Evolutionary conservation across 1,140 invertebrate species (phyloP).

Genomic region (Musca vetustissima): DNA sequence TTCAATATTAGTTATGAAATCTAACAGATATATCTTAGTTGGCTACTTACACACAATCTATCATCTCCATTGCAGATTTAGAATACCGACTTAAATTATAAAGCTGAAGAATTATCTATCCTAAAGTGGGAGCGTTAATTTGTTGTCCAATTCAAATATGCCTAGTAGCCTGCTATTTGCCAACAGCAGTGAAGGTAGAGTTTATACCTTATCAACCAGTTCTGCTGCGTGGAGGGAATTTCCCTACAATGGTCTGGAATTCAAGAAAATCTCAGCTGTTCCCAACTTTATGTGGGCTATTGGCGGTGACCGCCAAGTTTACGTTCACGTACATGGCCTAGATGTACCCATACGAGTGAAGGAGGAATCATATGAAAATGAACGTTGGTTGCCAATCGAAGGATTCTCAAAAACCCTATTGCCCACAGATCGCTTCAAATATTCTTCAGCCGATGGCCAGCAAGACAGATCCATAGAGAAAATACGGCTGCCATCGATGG

Average conservation of each 20-base stretch:
- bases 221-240: constrained; percentile 82
- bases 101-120: no score
- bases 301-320: constrained; percentile 87
- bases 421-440: constrained; percentile 83
- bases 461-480: constrained; percentile 74
- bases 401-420: constrained; percentile 80
- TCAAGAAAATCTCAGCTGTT: constrained; percentile 82
- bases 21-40: no score
- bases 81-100: no score
- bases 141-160: no score
- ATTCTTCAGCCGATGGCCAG: constrained; percentile 81
- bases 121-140: no score
- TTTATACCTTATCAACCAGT: constrained; percentile 77
- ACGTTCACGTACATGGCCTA: constrained; percentile 83
- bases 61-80: no score
- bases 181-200: constrained; percentile 83
- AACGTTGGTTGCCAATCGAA: constrained; percentile 88
- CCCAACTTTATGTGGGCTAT: constrained; percentile 88
- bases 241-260: constrained; percentile 79
- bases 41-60: no score
- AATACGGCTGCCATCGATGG: constrained; percentile 83
- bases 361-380: constrained; percentile 91
- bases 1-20: no score
- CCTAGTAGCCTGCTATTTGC: constrained; percentile 79
- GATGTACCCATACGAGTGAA: constrained; percentile 88